Evolutionary conservation across 1,140 invertebrate genomes (phyloP), one percentile per base, ranked within the genome.

Genomic region (Grapholita molesta): DNA sequence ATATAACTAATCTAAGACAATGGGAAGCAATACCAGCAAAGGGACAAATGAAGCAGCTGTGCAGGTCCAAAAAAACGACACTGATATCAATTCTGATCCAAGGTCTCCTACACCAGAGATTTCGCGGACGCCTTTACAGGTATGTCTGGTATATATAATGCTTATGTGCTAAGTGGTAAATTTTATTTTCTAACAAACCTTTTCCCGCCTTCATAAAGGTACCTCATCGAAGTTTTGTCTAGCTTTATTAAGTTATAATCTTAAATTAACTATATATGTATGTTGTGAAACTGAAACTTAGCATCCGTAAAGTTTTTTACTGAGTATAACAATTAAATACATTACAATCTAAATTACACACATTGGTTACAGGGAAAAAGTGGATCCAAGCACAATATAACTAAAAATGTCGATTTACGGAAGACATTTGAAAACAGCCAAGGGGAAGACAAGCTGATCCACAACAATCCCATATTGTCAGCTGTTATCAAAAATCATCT

Each of bases 401-500:
- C 88, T 24, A 91, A 91, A 75, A 91, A 90, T 80, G 78, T 84
- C 28, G 88, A 91, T 71, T 74, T 91, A 38, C 76, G 86, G 42
- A 91, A 90, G 64, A 88, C 85, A 32, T 90, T 90, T 77, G 88
- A 91, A 74, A 84, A 77, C 74, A 70, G 71, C 23, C 82, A 85
- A 69, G 73, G 70, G 25, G 84, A 91, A 38, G 84, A 85, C 66
- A 90, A 90, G 64, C 70, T 89, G 24, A 87, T 90, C 70, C 87
- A 86, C 33, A 91, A 91, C 30, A 91, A 91, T 70, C 88, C 89
- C 4, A 90, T 90, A 65, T 70, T 91, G 7, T 85, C 89, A 21
- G 89, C 89, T 65, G 89, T 91, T 67, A 90, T 90, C 65, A 90
- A 90, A 72, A 91, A 90, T 72, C 89, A 90, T 64, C 80, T 91